These are phyloP conservation scores for Achroia grisella DNA, from an alignment of 1,140 invertebrate species.

Conservation along the genomic window DNA sequence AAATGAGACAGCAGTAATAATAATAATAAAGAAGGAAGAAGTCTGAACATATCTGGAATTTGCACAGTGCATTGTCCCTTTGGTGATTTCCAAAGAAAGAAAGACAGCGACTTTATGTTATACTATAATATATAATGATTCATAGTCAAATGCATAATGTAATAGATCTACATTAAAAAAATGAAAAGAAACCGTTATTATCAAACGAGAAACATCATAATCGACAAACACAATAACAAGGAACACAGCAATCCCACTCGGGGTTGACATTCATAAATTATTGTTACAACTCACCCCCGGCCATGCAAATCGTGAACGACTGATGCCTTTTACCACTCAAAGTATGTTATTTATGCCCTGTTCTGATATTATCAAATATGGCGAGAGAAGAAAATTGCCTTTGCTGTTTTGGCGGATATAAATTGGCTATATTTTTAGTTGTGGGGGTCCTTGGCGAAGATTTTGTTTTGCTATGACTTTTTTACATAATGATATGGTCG, in stretches of 20 bases:
- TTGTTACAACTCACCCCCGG: constrained; percentile 16
- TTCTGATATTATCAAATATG: constrained; percentile 29
- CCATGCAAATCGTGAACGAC: constrained; percentile 43
- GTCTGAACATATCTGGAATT: too few relatives aligned
- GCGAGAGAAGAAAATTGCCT: neutral
- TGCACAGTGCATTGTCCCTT: too few relatives aligned
- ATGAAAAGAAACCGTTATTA: too few relatives aligned
- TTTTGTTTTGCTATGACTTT: constrained; percentile 21
- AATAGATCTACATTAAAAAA: too few relatives aligned
- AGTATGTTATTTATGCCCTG: constrained; percentile 29
- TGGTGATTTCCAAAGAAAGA: too few relatives aligned
- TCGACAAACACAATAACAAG: neutral
- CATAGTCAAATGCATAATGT: too few relatives aligned
- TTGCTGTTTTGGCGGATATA: too few relatives aligned
- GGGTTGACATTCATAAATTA: constrained; percentile 10
- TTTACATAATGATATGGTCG: neutral
- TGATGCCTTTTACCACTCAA: constrained; percentile 12
- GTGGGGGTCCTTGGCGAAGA: constrained; percentile 33
- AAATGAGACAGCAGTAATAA: too few relatives aligned
- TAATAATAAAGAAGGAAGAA: too few relatives aligned
- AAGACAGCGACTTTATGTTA: too few relatives aligned
- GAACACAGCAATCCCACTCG: neutral
- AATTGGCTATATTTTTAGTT: constrained; percentile 28
- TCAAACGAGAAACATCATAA: neutral
- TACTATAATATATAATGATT: too few relatives aligned